Evolutionary conservation across 2,797 vertebrate species (phyloP), one percentile per base, ranked within the genome.

Genomic region (Syngnathus acus): DNA sequence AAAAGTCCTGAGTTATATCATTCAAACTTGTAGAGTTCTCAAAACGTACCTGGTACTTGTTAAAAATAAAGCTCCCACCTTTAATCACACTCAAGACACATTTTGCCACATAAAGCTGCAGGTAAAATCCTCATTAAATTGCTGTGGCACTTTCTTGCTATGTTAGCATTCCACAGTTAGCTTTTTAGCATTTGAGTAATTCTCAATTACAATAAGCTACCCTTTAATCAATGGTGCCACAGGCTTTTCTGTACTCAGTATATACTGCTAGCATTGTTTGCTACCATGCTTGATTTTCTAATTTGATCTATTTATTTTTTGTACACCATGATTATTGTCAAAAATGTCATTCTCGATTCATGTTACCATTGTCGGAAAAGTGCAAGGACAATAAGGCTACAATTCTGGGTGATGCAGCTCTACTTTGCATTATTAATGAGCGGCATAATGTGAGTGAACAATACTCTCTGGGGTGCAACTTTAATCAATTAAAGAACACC

Each of bases 401-500:
- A 45, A 62, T 26, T 45, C 11, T 62, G 14, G 21, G 10, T 45
- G 42, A 47, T 62, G 60, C 58, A 0, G 45, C 69, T 64, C 9
- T 58, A 19, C 26, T 32, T 66, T 78, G 70, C 71, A 75, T 79
- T 64, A 66, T 67, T 69, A 67, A 81, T 64, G 62, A 71, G 67
- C 58, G 26, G 19, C 62, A 32, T 78, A 66, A 75, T 76, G 65
- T 68, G 70, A 58, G 69, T 64, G 50, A 70, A 67, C 62, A 26
- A 78, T 78, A 62, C 70, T 70, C 48, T 76, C 70, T 70, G 58
- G 69, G 68, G 66, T 72, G 1, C 43, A 3, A 51, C 64, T 75
- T 73, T 76, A 78, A 74, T 77, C 71, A 66, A 61, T 67, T 68
- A 64, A 72, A 64, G 63, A 77, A 17, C 60, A 62, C 60, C 42